Evolutionary conservation across 1,140 invertebrate genomes (phyloP), one percentile per base, ranked within the genome.

Genomic region (Lepidurus packardi): DNA sequence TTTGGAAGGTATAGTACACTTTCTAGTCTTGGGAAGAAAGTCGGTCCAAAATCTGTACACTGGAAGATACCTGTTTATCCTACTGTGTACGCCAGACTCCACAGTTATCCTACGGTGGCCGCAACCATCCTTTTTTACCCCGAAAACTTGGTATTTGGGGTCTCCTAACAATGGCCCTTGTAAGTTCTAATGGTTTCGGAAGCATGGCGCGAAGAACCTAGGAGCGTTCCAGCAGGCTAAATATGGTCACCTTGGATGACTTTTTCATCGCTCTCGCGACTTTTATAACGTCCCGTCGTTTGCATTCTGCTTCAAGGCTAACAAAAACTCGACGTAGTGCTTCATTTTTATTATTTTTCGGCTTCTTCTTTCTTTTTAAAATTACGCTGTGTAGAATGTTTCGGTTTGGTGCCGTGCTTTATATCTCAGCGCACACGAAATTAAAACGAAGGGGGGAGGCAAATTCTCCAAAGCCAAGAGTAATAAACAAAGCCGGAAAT

Each of bases 181-280:
- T 65, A 13, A n/a, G 21, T 65, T 0, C 13, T 7, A 2, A 65
- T 65, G 0, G 16, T 65, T 16, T 65, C 53, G 53, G 53, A 65
- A 65, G 53, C 53, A 65, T 65, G 53, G 53, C 53, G 6, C 6
- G 21, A 21, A 13, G 16, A 7, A 65, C 5, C 16, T n/a, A 16
- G 13, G 21, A 65, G 7, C 53, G 53, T 65, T 65, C 53, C 53
- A 65, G 53, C 53, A 16, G 53, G n/a, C 53, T 65, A 65, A 65
- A 65, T 65, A 65, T 65, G 53, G 53, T 65, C 53, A 65, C 53
- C 53, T 65, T 65, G 53, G 21, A 65, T 65, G 53, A 16, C 16
- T 9, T 21, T 65, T 65, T 65, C 53, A 21, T 65, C 53, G 53
- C 13, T 21, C 21, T 65, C 53, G 53, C n/a, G 53, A 65, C 53